Evolutionary conservation across 64 coral and sea anemone species (phyloP).

Genomic region (Exaiptasia diaphana): DNA sequence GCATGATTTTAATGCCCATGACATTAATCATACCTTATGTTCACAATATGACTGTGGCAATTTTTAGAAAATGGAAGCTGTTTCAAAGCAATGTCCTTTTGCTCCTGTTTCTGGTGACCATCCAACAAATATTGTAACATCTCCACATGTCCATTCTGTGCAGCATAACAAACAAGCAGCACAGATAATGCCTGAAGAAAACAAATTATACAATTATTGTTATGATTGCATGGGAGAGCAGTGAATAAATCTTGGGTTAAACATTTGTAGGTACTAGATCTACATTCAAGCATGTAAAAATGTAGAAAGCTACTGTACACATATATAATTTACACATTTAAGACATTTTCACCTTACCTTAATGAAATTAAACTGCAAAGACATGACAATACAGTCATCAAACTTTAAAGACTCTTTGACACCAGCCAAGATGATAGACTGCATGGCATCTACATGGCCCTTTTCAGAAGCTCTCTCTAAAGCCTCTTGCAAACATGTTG

Average conservation of each 20-base stretch:
- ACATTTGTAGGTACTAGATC: not conserved
- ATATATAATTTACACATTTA: no score
- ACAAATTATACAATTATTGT: not conserved
- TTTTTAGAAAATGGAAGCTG: slow-evolving; percentile 42
- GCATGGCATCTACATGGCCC: slow-evolving; percentile 74
- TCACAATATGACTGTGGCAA: no score
- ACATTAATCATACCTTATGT: no score
- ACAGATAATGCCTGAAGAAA: slow-evolving; percentile 59
- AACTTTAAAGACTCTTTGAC: slow-evolving; percentile 45
- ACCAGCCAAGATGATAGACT: slow-evolving; percentile 65
- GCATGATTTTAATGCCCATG: no score
- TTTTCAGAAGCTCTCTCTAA: slow-evolving; percentile 53
- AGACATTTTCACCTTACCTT: not conserved
- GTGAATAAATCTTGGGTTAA: not conserved
- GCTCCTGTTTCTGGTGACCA: not conserved
- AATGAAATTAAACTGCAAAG: slow-evolving; percentile 51
- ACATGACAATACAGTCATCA: slow-evolving; percentile 39
- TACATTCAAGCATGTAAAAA: not conserved
- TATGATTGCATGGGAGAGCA: not conserved
- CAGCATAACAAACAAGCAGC: slow-evolving; percentile 71
- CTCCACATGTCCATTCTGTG: slow-evolving; percentile 30
- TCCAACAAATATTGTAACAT: slow-evolving; percentile 58
- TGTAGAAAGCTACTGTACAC: no score
- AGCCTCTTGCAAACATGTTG: slow-evolving; percentile 72
- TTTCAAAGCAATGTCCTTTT: slow-evolving; percentile 1